phyloP scores from a whole-genome alignment of 2,113 vertebrate genomes.

The Tor tambroides region DNA sequence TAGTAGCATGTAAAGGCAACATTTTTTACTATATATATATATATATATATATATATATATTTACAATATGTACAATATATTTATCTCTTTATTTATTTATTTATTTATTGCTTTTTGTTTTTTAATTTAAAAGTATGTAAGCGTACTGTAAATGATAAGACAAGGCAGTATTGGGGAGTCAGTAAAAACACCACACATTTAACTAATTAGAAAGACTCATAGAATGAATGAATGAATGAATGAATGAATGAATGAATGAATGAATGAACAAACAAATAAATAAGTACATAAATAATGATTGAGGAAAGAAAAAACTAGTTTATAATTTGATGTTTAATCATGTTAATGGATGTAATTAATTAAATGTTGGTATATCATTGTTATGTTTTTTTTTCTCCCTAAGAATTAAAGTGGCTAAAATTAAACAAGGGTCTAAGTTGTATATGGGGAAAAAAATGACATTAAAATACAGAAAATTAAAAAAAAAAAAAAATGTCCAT shows the following conservation, averaged over 20 bases:
- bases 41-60: too few species aligned
- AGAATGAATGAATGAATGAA: too few species aligned
- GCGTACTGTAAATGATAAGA: background rate
- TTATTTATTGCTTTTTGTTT: background rate
- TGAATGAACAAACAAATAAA: too few species aligned
- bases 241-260: too few species aligned
- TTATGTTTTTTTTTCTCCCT: too few species aligned
- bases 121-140: background rate
- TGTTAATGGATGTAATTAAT: background rate
- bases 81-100: too few species aligned
- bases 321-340: background rate
- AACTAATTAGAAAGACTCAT: background rate
- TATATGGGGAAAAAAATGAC: background rate
- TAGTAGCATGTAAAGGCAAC: background rate
- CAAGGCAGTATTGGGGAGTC: background rate
- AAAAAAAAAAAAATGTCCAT: background rate
- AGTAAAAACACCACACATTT: background rate
- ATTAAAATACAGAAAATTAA: background rate
- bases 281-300: too few species aligned
- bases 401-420: background rate
- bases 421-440: background rate
- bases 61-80: too few species aligned
- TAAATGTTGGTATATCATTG: too few species aligned
- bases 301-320: too few species aligned
- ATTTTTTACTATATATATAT: too few species aligned